Evolutionary conservation across 37 sponge, comb jelly and placozoan species (phyloP).

Genomic region (Cliona cf. orientalis): DNA sequence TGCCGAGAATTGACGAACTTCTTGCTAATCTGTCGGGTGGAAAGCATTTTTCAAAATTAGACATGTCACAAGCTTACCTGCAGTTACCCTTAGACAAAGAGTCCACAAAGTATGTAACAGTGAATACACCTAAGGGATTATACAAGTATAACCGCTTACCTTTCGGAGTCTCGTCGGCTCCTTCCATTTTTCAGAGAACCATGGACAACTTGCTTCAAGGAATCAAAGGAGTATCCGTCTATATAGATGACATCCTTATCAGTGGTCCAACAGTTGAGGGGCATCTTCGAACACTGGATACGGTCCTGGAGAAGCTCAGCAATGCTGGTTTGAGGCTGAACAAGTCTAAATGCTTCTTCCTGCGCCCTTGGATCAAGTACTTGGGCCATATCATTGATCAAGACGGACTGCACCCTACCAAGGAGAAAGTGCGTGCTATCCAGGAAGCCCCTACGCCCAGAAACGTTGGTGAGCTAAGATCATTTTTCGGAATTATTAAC

Average conservation of each 20-base stretch:
- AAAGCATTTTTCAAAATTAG: conserved; percentile 50
- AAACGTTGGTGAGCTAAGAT: conserved; percentile 11
- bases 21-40: conserved; percentile 46
- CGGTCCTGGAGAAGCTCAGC: background rate
- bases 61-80: conserved; percentile 57
- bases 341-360: conserved; percentile 9
- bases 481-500: conserved; percentile 39
- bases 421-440: conserved; percentile 18
- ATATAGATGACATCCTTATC: conserved; percentile 23
- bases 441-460: conserved; percentile 25
- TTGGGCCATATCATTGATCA: conserved; percentile 16
- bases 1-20: conserved; percentile 54
- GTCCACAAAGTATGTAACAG: conserved; percentile 16
- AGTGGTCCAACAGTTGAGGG: conserved; percentile 1
- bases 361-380: conserved; percentile 3
- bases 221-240: conserved; percentile 12
- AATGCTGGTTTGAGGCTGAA: conserved; percentile 17
- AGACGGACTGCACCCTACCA: conserved; percentile 15
- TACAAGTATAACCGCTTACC: conserved; percentile 21
- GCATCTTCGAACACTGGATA: background rate
- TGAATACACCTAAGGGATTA: conserved; percentile 67
- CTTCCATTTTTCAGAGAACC: conserved; percentile 28
- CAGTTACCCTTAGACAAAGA: conserved; percentile 41
- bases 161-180: conserved; percentile 54
- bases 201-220: conserved; percentile 52